A percentile compares a stretch with the other conserved stretches of the same genome.
These are phyloP conservation scores for Emys orbicularis DNA, from an alignment of 2,797 vertebrate species.

Conservation along the genomic window DNA sequence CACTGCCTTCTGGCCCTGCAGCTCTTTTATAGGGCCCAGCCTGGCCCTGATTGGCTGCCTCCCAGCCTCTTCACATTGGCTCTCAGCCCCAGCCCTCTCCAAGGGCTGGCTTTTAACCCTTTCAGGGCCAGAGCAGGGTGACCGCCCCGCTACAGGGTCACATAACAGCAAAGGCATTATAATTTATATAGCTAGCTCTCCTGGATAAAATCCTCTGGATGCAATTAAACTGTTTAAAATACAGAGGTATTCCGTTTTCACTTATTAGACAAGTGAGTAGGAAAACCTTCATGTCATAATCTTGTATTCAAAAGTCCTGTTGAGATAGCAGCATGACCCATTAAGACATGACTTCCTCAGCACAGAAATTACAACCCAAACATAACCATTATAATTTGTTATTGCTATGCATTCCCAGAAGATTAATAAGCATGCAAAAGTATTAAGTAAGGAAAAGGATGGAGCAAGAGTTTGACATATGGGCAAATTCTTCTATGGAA, in stretches of 20 bases:
- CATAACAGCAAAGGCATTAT: background rate
- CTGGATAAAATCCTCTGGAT: background rate
- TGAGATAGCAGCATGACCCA: constrained; percentile 26
- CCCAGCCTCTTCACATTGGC: no score
- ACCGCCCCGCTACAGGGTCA: no score
- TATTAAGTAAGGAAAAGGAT: constrained; percentile 51
- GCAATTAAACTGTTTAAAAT: background rate
- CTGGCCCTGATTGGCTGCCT: no score
- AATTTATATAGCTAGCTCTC: background rate
- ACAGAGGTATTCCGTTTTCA: constrained; percentile 17
- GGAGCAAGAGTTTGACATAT: constrained; percentile 48
- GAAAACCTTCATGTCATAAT: background rate
- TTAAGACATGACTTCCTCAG: background rate
- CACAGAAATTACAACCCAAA: constrained; percentile 25
- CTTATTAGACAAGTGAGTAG: constrained; percentile 20
- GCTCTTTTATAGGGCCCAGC: no score
- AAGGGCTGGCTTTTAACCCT: no score
- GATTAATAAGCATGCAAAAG: constrained; percentile 25
- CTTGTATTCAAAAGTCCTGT: constrained; percentile 21
- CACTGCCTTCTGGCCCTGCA: no score
- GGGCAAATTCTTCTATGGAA: constrained; percentile 55
- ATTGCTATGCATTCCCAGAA: background rate
- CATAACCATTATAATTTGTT: constrained; percentile 28
- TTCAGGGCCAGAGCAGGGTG: no score
- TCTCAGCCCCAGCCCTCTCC: no score